phyloP scores from a whole-genome alignment of 2,797 vertebrate species.

The Synaphobranchus kaupii region DNA sequence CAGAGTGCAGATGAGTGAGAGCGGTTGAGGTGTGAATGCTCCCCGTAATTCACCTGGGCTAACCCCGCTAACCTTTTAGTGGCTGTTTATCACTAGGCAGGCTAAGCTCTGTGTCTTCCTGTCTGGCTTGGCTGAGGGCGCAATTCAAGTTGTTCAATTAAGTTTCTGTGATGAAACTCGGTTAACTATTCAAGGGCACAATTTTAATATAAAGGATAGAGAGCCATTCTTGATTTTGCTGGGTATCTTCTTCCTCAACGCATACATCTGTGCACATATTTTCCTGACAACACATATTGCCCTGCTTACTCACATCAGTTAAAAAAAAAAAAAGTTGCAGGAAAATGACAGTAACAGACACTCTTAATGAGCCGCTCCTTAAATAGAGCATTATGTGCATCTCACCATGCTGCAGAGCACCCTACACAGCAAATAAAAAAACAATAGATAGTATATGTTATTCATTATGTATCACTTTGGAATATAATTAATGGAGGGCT shows the following conservation, averaged over 20 bases:
- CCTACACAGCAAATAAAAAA: background rate
- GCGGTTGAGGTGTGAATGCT: slow-evolving; percentile 10
- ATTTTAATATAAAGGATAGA: background rate
- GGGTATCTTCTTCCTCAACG: background rate
- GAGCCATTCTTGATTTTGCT: background rate
- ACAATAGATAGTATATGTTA: background rate
- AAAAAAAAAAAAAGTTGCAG: too few species aligned
- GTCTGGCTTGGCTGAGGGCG: background rate
- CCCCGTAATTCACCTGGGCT: background rate
- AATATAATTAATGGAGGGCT: background rate
- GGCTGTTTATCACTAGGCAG: background rate
- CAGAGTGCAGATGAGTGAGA: background rate
- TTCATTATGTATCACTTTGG: background rate
- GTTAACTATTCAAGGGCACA: too few species aligned
- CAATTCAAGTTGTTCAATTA: background rate
- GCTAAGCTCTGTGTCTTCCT: background rate
- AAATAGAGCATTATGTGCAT: background rate
- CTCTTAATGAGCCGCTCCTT: background rate
- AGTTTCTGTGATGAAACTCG: background rate
- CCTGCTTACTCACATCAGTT: too few species aligned
- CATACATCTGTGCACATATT: background rate
- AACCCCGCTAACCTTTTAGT: background rate
- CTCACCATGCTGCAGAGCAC: background rate
- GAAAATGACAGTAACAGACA: background rate
- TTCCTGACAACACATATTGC: background rate